Conservation (phyloP, 92 coral and sea anemone genomes). For the Porites rus region DNA sequence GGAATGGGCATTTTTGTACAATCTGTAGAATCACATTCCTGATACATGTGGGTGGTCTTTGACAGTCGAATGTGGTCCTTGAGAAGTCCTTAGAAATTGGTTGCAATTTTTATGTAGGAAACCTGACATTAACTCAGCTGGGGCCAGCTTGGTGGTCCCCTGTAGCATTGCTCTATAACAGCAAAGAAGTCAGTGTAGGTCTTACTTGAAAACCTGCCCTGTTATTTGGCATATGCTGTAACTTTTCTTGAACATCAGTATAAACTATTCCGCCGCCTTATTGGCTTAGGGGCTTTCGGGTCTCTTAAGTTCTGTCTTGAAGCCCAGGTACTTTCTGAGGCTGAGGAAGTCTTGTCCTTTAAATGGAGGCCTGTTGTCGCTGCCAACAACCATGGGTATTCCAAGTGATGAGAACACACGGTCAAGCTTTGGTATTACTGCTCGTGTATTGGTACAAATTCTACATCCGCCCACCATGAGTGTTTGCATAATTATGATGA, state of each 20-base stretch:
- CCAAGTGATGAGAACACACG: too few relatives aligned
- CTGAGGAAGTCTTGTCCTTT: constrained; percentile 32
- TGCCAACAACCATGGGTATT: neutral
- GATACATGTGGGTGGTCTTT: too few relatives aligned
- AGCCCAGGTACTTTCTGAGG: constrained; percentile 43
- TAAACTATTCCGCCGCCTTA: constrained; percentile 44
- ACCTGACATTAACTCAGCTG: too few relatives aligned
- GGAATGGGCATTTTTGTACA: too few relatives aligned
- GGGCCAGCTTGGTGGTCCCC: too few relatives aligned
- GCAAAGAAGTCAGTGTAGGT: too few relatives aligned
- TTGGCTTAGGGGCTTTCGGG: constrained; percentile 41
- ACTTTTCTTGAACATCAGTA: constrained; percentile 41
- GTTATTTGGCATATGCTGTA: constrained; percentile 24
- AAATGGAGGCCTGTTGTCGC: constrained; percentile 34
- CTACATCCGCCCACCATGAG: constrained; percentile 13
- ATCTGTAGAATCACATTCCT: too few relatives aligned
- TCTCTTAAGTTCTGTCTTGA: constrained; percentile 21
- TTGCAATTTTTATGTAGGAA: too few relatives aligned
- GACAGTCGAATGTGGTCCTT: too few relatives aligned
- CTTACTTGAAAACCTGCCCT: constrained; percentile 18
- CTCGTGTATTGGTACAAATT: neutral
- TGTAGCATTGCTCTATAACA: too few relatives aligned
- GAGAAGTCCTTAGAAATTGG: too few relatives aligned
- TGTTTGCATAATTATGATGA: constrained; percentile 27
- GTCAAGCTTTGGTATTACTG: too few relatives aligned